These are phyloP conservation scores for Nyleta sp. DNA, from an alignment of 2,888 invertebrate genomes.

Conservation along the genomic window DNA sequence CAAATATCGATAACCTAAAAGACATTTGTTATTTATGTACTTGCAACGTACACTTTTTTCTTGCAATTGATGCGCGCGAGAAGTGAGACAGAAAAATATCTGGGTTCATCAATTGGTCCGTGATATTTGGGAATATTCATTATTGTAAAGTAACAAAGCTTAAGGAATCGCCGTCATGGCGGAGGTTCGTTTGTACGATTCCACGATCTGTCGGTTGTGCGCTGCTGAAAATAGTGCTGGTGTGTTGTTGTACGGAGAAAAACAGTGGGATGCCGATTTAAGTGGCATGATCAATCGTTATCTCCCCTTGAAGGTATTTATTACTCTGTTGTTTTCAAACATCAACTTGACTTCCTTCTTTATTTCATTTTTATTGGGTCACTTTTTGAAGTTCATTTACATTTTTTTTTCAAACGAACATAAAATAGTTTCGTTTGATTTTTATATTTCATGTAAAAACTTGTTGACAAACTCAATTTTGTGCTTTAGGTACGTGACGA, in stretches of 20 bases:
- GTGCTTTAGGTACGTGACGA: conserved; percentile 86
- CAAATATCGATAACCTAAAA: no score
- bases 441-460: conserved; percentile 1
- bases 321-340: conserved; percentile 16
- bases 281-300: conserved; percentile 88
- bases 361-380: no score
- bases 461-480: conserved; percentile 48
- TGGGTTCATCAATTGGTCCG: no score
- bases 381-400: no score
- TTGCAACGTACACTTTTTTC: no score
- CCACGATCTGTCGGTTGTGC: conserved; percentile 90
- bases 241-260: conserved; percentile 85
- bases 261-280: conserved; percentile 86
- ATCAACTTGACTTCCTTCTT: conserved; percentile 77
- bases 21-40: no score
- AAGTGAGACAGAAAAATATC: no score
- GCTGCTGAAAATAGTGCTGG: conserved; percentile 89
- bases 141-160: no score
- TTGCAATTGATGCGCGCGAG: no score
- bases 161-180: conserved; percentile 73
- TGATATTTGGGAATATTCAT: no score
- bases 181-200: conserved; percentile 85
- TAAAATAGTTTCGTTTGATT: background rate
- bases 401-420: no score
- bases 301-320: conserved; percentile 88